Evolutionary conservation across 2,888 invertebrate genomes (phyloP).

Genomic region (Cenopis cana): DNA sequence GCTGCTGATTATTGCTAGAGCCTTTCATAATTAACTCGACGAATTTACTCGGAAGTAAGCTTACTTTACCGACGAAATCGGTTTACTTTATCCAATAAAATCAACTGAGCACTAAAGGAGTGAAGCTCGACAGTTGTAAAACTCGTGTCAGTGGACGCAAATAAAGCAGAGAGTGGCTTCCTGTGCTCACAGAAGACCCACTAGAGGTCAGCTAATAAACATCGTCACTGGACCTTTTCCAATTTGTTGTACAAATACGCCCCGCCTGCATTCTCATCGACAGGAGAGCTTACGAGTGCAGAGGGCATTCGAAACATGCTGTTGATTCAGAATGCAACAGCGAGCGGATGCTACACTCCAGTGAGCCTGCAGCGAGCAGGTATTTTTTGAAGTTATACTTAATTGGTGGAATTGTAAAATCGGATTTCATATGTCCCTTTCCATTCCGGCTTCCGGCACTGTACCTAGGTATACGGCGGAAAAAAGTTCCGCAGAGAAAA

Average conservation of each 20-base stretch:
- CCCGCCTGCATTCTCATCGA: conserved; percentile 31
- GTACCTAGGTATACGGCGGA: too few species aligned
- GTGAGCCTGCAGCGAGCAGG: conserved; percentile 3
- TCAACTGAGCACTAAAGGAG: not conserved
- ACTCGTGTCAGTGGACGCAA: conserved; percentile 12
- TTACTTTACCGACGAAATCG: conserved; percentile 5
- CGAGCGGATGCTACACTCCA: conserved; percentile 27
- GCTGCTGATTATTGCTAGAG: conserved; percentile 18
- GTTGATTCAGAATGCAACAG: conserved; percentile 35
- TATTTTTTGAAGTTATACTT: conserved; percentile 15
- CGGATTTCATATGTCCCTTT: not conserved
- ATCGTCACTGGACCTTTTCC: conserved; percentile 48
- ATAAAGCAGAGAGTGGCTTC: conserved; percentile 20
- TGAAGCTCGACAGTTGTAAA: not conserved
- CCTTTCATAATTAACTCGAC: conserved; percentile 22
- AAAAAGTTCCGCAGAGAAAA: too few species aligned
- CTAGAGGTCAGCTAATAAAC: conserved; percentile 54
- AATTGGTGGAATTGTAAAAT: conserved; percentile 20
- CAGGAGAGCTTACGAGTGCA: conserved; percentile 17
- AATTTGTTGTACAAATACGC: conserved; percentile 49
- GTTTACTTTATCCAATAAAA: conserved; percentile 3
- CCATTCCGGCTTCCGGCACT: not conserved
- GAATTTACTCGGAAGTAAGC: conserved; percentile 2
- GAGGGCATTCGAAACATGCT: conserved; percentile 17
- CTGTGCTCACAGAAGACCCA: conserved; percentile 37